Conservation (phyloP, 2,113 vertebrate species). For the Leptobrachium ailaonicum region DNA sequence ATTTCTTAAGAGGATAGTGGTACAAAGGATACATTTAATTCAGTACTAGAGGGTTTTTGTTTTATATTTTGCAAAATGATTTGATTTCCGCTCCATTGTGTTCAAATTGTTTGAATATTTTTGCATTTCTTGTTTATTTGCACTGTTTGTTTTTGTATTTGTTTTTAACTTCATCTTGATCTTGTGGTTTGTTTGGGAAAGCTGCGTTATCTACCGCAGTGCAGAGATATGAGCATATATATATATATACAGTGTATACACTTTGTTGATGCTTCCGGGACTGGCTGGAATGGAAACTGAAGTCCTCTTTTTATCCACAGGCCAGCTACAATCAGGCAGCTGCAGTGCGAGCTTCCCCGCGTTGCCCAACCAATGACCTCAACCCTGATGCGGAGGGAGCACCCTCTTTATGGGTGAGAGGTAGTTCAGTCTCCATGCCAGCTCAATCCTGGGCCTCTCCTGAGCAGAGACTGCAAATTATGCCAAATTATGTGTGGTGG, state of each 20-base stretch:
- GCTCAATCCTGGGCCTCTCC: constrained; percentile 48
- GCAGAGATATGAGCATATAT: constrained; percentile 19
- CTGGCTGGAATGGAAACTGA: constrained; percentile 51
- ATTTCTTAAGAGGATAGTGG: too few relatives aligned
- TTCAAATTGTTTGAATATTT: background rate
- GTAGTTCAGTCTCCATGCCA: constrained; percentile 51
- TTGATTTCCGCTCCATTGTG: background rate
- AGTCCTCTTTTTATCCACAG: constrained; percentile 51
- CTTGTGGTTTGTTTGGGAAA: background rate
- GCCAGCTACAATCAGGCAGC: constrained; percentile 51
- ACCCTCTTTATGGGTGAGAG: constrained; percentile 50
- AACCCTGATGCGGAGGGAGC: constrained; percentile 45
- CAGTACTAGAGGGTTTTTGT: background rate
- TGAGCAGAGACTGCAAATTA: constrained; percentile 47
- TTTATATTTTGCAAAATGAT: too few relatives aligned
- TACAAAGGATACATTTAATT: too few relatives aligned
- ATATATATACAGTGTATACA: background rate
- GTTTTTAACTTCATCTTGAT: background rate
- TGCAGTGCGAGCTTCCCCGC: constrained; percentile 45
- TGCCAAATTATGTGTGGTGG: constrained; percentile 51
- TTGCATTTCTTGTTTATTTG: background rate
- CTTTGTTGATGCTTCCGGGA: constrained; percentile 40
- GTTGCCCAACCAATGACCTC: constrained; percentile 46
- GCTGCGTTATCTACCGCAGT: constrained; percentile 13
- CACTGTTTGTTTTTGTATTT: background rate